phyloP scores from a whole-genome alignment of 2,797 vertebrate genomes.

The Geotrypetes seraphini region DNA sequence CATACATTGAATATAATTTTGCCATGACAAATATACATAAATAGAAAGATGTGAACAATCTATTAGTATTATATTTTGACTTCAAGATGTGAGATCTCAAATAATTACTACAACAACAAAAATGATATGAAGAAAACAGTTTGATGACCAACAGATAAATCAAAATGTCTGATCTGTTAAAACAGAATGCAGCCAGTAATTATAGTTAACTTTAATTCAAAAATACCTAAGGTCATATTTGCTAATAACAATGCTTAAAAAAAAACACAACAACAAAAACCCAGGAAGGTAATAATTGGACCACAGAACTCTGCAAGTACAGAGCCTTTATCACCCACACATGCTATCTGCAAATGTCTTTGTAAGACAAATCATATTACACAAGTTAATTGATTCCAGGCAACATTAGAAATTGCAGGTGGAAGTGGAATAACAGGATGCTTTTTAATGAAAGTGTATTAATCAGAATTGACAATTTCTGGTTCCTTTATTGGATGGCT shows the following conservation, averaged over 20 bases:
- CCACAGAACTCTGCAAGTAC: slow-evolving; percentile 45
- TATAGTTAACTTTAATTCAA: slow-evolving; percentile 26
- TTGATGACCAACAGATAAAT: no score
- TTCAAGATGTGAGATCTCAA: no score
- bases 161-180: no score
- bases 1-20: no score
- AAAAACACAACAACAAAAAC: no score
- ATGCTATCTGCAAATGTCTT: slow-evolving; percentile 64
- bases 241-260: slow-evolving; percentile 18
- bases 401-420: slow-evolving; percentile 78
- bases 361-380: slow-evolving; percentile 85
- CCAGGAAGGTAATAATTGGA: slow-evolving; percentile 48
- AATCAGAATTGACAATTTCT: slow-evolving; percentile 79
- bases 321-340: slow-evolving; percentile 53
- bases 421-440: slow-evolving; percentile 89
- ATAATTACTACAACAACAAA: no score
- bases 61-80: no score
- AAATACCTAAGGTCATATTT: slow-evolving; percentile 33
- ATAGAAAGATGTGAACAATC: no score
- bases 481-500: slow-evolving; percentile 58
- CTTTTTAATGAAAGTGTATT: slow-evolving; percentile 88
- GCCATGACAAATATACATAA: no score
- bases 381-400: slow-evolving; percentile 92
- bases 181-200: no score
- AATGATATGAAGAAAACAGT: no score